A percentile compares a stretch with the other conserved stretches of the same genome.
Evolutionary conservation across 2,888 invertebrate species (phyloP).

Genomic region (Nomada fabriciana): DNA sequence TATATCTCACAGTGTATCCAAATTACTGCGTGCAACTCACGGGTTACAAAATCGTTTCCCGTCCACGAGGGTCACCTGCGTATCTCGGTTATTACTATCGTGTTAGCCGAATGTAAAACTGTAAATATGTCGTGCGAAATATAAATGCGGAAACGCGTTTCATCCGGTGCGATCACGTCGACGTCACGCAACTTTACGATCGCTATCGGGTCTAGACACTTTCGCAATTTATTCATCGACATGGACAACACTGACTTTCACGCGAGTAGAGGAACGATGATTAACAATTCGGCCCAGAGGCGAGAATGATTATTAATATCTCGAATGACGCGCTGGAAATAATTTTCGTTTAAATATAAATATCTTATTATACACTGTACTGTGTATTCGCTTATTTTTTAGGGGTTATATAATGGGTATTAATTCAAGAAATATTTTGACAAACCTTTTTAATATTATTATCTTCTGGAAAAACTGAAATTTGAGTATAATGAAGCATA

Average conservation of each 20-base stretch:
- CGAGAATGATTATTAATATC: not conserved
- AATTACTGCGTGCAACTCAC: too few relatives aligned
- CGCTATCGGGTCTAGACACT: constrained; percentile 34
- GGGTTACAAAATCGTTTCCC: not conserved
- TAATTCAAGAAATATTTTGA: not conserved
- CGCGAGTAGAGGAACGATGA: not conserved
- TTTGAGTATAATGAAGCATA: too few relatives aligned
- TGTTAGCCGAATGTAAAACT: constrained; percentile 31
- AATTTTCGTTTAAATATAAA: not conserved
- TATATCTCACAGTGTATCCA: too few relatives aligned
- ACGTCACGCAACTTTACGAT: constrained; percentile 46
- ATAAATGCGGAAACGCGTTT: constrained; percentile 46
- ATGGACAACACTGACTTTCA: constrained; percentile 24
- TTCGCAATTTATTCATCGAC: constrained; percentile 35
- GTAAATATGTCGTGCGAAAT: constrained; percentile 32
- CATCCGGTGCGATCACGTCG: constrained; percentile 32
- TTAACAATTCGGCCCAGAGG: not conserved
- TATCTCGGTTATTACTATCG: constrained; percentile 26
- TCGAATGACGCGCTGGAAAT: not conserved
- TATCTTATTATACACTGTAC: not conserved
- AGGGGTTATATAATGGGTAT: not conserved
- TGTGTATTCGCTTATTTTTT: not conserved
- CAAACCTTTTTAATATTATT: too few relatives aligned
- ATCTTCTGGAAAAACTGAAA: too few relatives aligned
- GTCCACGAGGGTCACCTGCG: constrained; percentile 3